phyloP scores from a whole-genome alignment of 1,140 invertebrate genomes.

The Cydia fagiglandana region DNA sequence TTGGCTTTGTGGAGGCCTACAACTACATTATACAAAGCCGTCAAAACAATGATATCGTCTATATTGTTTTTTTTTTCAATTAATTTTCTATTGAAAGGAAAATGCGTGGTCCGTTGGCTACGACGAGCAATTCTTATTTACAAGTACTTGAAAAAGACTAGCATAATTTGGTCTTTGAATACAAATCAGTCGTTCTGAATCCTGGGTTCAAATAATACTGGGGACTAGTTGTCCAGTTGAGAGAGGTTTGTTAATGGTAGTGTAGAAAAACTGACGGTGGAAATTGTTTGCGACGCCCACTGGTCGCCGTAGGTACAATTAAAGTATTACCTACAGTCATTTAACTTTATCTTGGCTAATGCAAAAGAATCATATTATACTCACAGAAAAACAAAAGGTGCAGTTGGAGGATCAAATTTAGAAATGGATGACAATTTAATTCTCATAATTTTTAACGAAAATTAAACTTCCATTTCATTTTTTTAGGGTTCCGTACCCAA shows the following conservation, averaged over 20 bases:
- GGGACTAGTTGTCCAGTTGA: not conserved
- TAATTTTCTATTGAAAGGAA: not conserved
- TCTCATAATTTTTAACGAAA: too few relatives aligned
- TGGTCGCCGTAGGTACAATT: not conserved
- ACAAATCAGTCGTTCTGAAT: too few relatives aligned
- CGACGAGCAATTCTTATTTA: not conserved
- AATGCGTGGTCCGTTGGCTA: not conserved
- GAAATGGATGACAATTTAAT: too few relatives aligned
- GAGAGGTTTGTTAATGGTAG: not conserved
- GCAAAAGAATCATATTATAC: too few relatives aligned
- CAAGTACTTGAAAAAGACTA: not conserved
- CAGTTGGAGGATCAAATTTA: too few relatives aligned
- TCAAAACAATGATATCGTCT: not conserved
- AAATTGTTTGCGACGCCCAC: slow-evolving; percentile 29
- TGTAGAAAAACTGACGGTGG: slow-evolving; percentile 10
- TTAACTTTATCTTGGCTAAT: not conserved
- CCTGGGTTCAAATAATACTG: not conserved
- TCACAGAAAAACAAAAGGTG: too few relatives aligned
- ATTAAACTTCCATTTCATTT: too few relatives aligned
- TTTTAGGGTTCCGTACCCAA: too few relatives aligned
- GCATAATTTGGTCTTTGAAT: too few relatives aligned
- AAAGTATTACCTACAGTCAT: not conserved
- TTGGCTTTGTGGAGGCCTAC: not conserved
- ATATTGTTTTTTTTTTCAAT: not conserved
- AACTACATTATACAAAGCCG: not conserved